phyloP scores from a whole-genome alignment of 2,113 vertebrate genomes.

The Misgurnus mizolepis region DNA sequence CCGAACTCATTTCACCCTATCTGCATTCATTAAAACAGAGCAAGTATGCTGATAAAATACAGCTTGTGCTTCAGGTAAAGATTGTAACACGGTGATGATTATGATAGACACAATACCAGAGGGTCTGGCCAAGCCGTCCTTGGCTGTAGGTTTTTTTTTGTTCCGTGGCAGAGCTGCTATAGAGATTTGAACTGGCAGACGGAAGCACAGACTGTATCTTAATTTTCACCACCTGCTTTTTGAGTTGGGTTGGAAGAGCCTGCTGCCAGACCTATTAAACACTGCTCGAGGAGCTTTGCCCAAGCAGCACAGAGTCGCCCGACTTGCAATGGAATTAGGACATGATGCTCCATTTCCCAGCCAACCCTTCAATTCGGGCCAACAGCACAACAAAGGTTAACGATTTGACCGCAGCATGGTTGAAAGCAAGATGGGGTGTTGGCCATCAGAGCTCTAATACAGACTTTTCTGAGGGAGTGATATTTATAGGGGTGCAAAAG shows the following conservation, averaged over 20 bases:
- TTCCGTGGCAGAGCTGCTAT: conserved; percentile 52
- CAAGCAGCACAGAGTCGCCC: conserved; percentile 12
- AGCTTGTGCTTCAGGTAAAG: conserved; percentile 34
- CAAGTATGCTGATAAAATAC: conserved; percentile 7
- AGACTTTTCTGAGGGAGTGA: conserved; percentile 4
- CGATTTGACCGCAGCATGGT: conserved; percentile 15
- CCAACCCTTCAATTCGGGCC: conserved; percentile 19
- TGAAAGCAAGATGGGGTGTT: conserved; percentile 26
- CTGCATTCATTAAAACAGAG: conserved; percentile 8
- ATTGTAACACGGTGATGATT: conserved; percentile 29
- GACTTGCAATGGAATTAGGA: conserved; percentile 40
- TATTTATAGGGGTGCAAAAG: conserved; percentile 2
- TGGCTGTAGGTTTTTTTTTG: conserved; percentile 27
- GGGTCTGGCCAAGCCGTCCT: conserved; percentile 39
- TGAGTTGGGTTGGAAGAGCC: conserved; percentile 66
- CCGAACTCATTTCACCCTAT: conserved; percentile 10
- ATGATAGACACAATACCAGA: conserved; percentile 37
- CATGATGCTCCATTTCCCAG: conserved; percentile 24
- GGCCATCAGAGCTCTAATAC: background rate
- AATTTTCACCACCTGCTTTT: conserved; percentile 78
- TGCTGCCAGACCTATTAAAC: conserved; percentile 84
- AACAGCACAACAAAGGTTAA: conserved; percentile 21
- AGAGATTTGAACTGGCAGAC: conserved; percentile 66
- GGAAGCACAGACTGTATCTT: conserved; percentile 72
- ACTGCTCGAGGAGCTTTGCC: conserved; percentile 70